Evolutionary conservation across 2,888 invertebrate genomes (phyloP), one percentile per base, ranked within the genome.

Genomic region (Melitaea athalia): DNA sequence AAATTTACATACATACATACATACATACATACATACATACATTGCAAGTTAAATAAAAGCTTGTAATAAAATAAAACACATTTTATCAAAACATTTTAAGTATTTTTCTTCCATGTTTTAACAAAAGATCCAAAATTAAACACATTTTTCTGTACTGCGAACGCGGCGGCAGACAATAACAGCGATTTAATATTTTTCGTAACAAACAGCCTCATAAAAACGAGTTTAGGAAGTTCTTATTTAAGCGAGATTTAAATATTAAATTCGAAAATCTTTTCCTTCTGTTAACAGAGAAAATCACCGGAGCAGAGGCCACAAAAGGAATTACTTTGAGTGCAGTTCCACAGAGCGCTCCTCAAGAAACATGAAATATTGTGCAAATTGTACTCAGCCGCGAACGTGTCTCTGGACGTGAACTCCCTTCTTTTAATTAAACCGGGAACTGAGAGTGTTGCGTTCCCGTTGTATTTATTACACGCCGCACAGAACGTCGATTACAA

Each of bases 271-370:
- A 31, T 12, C 52, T 52, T 52, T 52, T 52, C 24, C 24, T 52
- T 12, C 52, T 52, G 17, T 52, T 24, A 52, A 11, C 11, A 52
- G 52, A 52, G 52, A 52, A 5, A 52, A 52, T 52, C 52, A 52
- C 24, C 24, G 4, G 24, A 11, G 52, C 52, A 60, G 24, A 65
- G 59, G 47, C 31, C 52, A 60, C 15, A 59, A 52, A 65, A 65
- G 52, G 50, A 60, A 50, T 43, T 65, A 59, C 65, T 60, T 65
- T 65, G 65, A 60, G 59, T 50, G 45, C 31, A 65, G 59, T 60
- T 59, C 47, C 31, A 33, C 60, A 59, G 15, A 47, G 60, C 52
- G 33, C 50, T 49, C n/a, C 24, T 31, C 8, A 43, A 24, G 31
- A 31, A 52, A 43, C 43, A 31, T 42, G 42, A 45, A 47, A 47